phyloP scores from a whole-genome alignment of 2,113 vertebrate genomes.

The Python bivittatus region DNA sequence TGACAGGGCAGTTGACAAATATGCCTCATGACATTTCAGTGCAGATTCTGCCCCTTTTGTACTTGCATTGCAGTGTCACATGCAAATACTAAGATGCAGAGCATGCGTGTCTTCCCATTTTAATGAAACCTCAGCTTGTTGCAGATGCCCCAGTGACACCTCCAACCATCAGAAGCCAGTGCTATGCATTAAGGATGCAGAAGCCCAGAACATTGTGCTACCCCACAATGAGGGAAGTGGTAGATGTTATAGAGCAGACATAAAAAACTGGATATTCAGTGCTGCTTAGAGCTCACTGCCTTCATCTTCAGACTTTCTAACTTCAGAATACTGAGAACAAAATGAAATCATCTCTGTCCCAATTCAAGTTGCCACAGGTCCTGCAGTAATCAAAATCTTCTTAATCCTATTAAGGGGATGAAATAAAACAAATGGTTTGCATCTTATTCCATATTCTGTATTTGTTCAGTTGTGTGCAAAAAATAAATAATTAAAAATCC shows the following conservation, averaged over 20 bases:
- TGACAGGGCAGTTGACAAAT: not conserved
- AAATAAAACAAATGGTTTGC: not conserved
- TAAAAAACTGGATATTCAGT: not conserved
- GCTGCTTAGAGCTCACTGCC: not conserved
- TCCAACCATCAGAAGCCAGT: not conserved
- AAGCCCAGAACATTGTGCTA: not conserved
- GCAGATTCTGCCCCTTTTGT: too few relatives aligned
- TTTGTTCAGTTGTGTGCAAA: not conserved
- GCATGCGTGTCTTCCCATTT: too few relatives aligned
- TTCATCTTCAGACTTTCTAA: not conserved
- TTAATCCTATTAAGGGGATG: not conserved
- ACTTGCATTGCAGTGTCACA: too few relatives aligned
- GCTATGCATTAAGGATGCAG: not conserved
- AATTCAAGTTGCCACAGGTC: not conserved
- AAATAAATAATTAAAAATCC: not conserved
- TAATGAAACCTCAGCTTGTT: not conserved
- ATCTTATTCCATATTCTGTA: not conserved
- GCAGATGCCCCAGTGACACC: not conserved
- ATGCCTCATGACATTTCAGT: not conserved
- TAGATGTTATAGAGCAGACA: not conserved
- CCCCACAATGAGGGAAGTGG: not conserved
- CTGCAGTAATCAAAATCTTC: not conserved
- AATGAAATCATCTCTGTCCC: not conserved
- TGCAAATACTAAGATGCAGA: too few relatives aligned
- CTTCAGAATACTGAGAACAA: not conserved